Conservation (phyloP, 2,113 vertebrate genomes). For the Pterocles burchelli region DNA sequence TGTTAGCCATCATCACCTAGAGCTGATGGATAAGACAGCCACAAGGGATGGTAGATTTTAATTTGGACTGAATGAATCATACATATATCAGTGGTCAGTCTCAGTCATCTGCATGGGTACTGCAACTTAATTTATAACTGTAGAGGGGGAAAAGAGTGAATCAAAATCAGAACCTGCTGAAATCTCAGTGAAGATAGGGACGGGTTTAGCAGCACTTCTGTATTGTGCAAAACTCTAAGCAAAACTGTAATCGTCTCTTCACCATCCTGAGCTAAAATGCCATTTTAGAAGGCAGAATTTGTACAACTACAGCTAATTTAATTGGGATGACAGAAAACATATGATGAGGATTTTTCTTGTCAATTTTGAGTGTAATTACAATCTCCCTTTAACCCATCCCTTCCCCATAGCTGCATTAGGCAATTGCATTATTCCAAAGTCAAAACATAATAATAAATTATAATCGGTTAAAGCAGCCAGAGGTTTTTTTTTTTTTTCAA, state of each 20-base stretch:
- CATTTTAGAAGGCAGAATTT: background rate
- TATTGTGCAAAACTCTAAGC: background rate
- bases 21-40: background rate
- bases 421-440: conserved; percentile 13
- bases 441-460: background rate
- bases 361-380: background rate
- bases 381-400: background rate
- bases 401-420: background rate
- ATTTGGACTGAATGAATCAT: background rate
- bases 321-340: background rate
- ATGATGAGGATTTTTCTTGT: background rate
- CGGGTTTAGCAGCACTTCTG: background rate
- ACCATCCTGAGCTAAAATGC: background rate
- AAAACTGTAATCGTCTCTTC: background rate
- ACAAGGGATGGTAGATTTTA: background rate
- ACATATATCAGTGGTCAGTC: background rate
- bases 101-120: background rate
- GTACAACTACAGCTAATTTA: background rate
- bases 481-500: background rate
- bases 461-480: background rate
- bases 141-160: background rate
- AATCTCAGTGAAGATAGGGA: background rate
- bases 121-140: background rate
- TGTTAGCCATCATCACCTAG: background rate
- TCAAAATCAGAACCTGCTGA: background rate